phyloP scores from a whole-genome alignment of 1,140 invertebrate genomes.

The Ectropis grisescens region DNA sequence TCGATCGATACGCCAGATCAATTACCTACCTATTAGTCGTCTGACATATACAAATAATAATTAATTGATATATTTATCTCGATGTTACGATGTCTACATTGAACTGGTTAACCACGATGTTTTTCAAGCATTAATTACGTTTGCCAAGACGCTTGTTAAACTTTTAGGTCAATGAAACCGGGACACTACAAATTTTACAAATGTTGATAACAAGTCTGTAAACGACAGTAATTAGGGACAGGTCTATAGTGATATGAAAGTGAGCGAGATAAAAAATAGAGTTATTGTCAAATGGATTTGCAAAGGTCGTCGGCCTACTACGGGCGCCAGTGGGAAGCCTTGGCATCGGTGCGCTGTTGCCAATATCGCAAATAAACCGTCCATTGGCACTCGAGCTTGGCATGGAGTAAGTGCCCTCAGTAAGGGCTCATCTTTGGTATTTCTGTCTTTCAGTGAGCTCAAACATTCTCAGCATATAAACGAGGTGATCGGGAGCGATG shows the following conservation, averaged over 20 bases:
- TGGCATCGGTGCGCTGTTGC: constrained; percentile 37
- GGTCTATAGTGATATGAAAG: no score
- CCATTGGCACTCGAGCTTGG: constrained; percentile 51
- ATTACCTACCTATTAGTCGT: constrained; percentile 5
- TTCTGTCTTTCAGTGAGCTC: constrained; percentile 17
- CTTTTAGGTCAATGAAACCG: no score
- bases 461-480: constrained; percentile 18
- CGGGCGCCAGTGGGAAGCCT: constrained; percentile 50
- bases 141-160: no score
- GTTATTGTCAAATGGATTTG: background rate
- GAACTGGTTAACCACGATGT: no score
- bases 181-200: no score
- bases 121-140: no score
- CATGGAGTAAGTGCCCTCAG: constrained; percentile 37
- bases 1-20: constrained; percentile 10
- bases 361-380: constrained; percentile 63
- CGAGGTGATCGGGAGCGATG: constrained; percentile 8
- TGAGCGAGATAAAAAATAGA: no score
- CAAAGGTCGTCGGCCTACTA: constrained; percentile 43
- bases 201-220: no score
- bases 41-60: no score
- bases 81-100: no score
- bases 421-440: constrained; percentile 26
- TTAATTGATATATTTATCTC: no score
- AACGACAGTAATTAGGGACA: no score